A percentile compares a stretch with the other conserved stretches of the same genome.
Conservation (phyloP, 2,888 invertebrate genomes). For the Orthonychiurus folsomi region DNA sequence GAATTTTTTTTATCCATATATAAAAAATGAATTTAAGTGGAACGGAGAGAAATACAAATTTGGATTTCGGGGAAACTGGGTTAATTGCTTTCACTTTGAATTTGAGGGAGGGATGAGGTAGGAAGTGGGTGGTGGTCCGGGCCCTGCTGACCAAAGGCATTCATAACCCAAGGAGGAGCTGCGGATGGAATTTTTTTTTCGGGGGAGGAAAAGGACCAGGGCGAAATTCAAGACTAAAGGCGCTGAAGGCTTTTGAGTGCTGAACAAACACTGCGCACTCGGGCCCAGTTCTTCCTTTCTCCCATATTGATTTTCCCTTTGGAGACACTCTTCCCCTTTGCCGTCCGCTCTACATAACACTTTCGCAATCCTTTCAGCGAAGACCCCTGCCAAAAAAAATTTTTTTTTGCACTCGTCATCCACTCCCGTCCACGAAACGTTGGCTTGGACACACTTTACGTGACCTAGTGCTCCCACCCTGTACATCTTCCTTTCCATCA, state of each 20-base stretch:
- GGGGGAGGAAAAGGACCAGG: too few relatives aligned
- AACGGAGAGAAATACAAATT: too few relatives aligned
- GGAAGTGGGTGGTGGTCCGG: background rate
- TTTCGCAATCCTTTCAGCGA: slow-evolving; percentile 6
- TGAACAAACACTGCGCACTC: slow-evolving; percentile 40
- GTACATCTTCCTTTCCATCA: slow-evolving; percentile 4
- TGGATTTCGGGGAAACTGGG: too few relatives aligned
- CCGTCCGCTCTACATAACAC: slow-evolving; percentile 22
- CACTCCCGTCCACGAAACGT: background rate
- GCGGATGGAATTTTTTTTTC: too few relatives aligned
- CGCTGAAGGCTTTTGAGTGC: too few relatives aligned
- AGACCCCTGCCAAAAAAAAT: slow-evolving; percentile 17
- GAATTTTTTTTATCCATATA: too few relatives aligned
- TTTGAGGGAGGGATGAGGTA: background rate
- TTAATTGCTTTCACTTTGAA: too few relatives aligned
- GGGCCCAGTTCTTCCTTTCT: slow-evolving; percentile 34
- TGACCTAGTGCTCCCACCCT: background rate
- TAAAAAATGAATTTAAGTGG: too few relatives aligned
- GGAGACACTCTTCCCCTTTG: slow-evolving; percentile 32
- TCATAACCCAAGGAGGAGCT: too few relatives aligned
- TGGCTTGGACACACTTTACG: background rate
- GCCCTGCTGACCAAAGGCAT: background rate
- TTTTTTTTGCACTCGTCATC: slow-evolving; percentile 22
- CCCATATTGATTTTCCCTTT: slow-evolving; percentile 41
- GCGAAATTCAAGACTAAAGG: too few relatives aligned